These are phyloP conservation scores for Eupithecia subfuscata DNA, from an alignment of 2,888 invertebrate genomes.

Conservation along the genomic window DNA sequence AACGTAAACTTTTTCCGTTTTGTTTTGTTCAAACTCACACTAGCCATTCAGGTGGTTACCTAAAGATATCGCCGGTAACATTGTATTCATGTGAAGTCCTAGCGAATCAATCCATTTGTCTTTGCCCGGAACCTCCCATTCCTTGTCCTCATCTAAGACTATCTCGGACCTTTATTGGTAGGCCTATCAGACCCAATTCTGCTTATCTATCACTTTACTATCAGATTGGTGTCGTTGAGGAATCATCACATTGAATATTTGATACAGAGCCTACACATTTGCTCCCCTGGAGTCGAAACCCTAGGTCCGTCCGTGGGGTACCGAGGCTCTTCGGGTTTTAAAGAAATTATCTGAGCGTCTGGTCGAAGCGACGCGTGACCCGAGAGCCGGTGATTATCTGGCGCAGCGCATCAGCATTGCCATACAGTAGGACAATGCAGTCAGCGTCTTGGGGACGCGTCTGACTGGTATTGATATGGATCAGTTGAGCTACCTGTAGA, in stretches of 20 bases:
- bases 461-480: too few species aligned
- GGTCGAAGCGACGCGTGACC: too few species aligned
- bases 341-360: too few species aligned
- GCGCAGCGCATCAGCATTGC: too few species aligned
- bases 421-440: too few species aligned
- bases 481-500: too few species aligned
- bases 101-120: constrained; percentile 13
- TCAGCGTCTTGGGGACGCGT: too few species aligned
- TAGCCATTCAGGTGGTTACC: not conserved
- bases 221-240: not conserved
- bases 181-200: constrained; percentile 20
- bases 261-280: too few species aligned
- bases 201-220: not conserved
- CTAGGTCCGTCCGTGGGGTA: too few species aligned
- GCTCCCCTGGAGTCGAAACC: too few species aligned
- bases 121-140: constrained; percentile 25
- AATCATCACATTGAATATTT: not conserved
- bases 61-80: not conserved
- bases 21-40: not conserved
- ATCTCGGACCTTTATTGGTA: constrained; percentile 26
- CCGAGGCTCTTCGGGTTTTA: too few species aligned
- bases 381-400: too few species aligned
- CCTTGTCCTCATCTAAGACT: constrained; percentile 19
- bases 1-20: not conserved
- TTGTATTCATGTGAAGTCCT: not conserved